Conservation (phyloP, 2,113 vertebrate genomes). For the Saimiri boliviensis region DNA sequence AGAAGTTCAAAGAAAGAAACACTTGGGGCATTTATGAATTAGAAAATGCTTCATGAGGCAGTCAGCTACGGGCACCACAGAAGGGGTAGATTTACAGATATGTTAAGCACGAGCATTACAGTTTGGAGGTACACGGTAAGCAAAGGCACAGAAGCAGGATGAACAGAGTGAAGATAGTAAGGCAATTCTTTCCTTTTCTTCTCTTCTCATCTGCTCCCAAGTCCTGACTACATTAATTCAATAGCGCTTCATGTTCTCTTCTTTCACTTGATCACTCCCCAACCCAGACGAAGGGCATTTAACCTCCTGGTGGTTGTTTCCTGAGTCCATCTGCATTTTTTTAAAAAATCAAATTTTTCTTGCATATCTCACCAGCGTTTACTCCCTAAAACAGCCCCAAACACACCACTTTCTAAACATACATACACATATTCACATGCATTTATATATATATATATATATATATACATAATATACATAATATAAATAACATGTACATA, state of each 20-base stretch:
- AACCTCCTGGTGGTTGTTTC: too few relatives aligned
- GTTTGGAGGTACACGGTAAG: accelerated
- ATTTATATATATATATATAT: neutral
- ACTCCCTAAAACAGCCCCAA: neutral
- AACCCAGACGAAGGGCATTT: neutral
- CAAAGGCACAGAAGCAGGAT: neutral
- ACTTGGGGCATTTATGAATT: neutral
- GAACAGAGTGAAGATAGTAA: neutral
- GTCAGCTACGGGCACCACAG: neutral
- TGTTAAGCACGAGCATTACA: accelerated
- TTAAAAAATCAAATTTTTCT: neutral
- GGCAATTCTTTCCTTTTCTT: neutral
- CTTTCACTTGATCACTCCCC: neutral
- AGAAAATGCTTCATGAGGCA: neutral
- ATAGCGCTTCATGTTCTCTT: neutral
- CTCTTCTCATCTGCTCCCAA: neutral
- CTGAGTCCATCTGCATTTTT: neutral
- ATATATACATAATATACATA: too few relatives aligned
- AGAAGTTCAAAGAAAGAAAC: neutral
- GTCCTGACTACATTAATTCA: neutral
- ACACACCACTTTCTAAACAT: neutral
- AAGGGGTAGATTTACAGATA: neutral
- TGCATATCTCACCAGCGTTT: neutral
- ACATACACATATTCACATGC: neutral
- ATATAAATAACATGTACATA: too few relatives aligned